phyloP scores from a whole-genome alignment of 2,888 invertebrate species.

The Stratiomys singularior region DNA sequence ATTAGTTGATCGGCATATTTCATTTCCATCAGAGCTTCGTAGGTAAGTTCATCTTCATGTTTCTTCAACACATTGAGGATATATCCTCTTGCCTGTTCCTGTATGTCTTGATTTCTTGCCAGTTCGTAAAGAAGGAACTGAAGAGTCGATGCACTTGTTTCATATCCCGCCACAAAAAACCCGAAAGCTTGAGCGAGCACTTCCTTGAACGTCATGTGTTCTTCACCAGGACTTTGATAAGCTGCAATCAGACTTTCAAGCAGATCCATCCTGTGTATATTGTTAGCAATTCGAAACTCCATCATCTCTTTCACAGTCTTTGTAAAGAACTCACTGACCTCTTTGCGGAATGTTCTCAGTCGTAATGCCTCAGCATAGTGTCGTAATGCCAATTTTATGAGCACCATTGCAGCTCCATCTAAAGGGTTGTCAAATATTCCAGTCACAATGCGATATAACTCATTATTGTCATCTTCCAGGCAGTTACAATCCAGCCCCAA shows the following conservation, averaged over 20 bases:
- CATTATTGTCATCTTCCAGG: conserved; percentile 62
- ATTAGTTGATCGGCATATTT: conserved; percentile 40
- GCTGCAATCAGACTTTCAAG: conserved; percentile 69
- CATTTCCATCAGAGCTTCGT: conserved; percentile 45
- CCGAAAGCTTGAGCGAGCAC: conserved; percentile 56
- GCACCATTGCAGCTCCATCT: background rate
- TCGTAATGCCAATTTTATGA: background rate
- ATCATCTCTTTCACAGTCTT: conserved; percentile 65
- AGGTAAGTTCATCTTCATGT: conserved; percentile 44
- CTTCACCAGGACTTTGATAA: conserved; percentile 58
- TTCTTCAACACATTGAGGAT: conserved; percentile 20
- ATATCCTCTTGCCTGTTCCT: conserved; percentile 40
- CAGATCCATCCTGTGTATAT: conserved; percentile 68
- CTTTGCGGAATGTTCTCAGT: conserved; percentile 55
- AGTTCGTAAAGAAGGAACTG: conserved; percentile 57
- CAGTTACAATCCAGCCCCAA: conserved; percentile 67
- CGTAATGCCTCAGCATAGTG: background rate
- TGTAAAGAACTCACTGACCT: conserved; percentile 58
- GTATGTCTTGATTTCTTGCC: conserved; percentile 52
- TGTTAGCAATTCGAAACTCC: conserved; percentile 66
- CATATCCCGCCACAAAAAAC: conserved; percentile 60
- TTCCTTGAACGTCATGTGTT: conserved; percentile 40
- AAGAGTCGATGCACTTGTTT: conserved; percentile 59
- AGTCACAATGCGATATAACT: conserved; percentile 58
- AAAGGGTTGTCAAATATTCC: conserved; percentile 46